These are phyloP conservation scores for Hozukius guyotensis DNA, from an alignment of 2,797 vertebrate species.

Conservation along the genomic window DNA sequence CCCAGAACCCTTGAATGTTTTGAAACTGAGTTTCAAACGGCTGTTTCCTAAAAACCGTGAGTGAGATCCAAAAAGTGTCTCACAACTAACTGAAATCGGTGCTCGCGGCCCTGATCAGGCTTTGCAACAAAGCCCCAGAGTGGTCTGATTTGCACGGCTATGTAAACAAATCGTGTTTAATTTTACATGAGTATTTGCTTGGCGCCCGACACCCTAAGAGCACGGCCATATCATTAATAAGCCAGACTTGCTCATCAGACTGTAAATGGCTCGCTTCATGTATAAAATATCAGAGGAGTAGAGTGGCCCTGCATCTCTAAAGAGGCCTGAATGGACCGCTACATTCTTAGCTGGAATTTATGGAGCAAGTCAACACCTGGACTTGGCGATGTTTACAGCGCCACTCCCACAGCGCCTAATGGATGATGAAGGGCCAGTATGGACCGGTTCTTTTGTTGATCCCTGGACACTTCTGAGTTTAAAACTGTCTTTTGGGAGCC, in stretches of 20 bases:
- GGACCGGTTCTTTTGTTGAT: conserved; percentile 23
- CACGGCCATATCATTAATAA: conserved; percentile 78
- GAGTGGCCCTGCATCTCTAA: conserved; percentile 72
- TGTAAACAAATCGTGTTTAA: conserved; percentile 81
- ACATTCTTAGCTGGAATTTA: conserved; percentile 62
- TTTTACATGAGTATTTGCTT: conserved; percentile 82
- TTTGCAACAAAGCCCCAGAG: conserved; percentile 68
- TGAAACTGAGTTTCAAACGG: conserved; percentile 30
- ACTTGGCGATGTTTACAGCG: conserved; percentile 55
- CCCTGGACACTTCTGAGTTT: conserved; percentile 38
- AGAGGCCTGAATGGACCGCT: conserved; percentile 61
- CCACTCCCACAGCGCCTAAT: conserved; percentile 47
- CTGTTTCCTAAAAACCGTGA: conserved; percentile 24
- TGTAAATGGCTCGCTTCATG: conserved; percentile 80
- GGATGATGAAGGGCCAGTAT: conserved; percentile 45
- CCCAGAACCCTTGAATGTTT: conserved; percentile 39
- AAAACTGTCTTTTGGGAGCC: conserved; percentile 52
- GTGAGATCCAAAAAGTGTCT: conserved; percentile 37
- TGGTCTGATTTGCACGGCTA: conserved; percentile 65
- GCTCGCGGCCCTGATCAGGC: conserved; percentile 31
- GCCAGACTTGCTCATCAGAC: conserved; percentile 82
- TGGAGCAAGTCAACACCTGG: conserved; percentile 69
- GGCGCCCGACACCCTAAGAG: conserved; percentile 78
- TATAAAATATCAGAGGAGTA: conserved; percentile 78
- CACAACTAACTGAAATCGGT: conserved; percentile 40